phyloP scores from a whole-genome alignment of 2,113 vertebrate species.

The Ceyx melanurus region DNA sequence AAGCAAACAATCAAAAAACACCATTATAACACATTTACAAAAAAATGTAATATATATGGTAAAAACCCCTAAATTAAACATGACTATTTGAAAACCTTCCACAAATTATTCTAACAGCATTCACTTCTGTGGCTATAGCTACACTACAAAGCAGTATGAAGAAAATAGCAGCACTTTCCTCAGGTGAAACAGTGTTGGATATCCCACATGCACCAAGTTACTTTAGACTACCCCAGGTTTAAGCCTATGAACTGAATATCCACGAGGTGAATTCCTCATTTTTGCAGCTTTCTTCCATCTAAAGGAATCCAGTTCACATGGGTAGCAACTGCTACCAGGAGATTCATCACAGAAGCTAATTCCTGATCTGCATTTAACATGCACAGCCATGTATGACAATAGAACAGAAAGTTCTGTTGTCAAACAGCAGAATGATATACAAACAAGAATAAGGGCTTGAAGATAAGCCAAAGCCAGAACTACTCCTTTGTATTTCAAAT shows the following conservation, averaged over 20 bases:
- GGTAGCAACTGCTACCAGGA: neutral
- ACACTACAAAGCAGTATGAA: neutral
- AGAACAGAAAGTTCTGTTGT: neutral
- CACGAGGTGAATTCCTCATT: neutral
- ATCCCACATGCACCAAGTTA: neutral
- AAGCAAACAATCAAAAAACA: neutral
- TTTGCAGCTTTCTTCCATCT: neutral
- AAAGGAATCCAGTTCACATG: neutral
- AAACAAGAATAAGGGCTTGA: neutral
- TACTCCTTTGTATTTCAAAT: neutral
- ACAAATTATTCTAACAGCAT: neutral
- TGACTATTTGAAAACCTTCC: neutral
- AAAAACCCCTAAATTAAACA: neutral
- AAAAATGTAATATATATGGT: neutral
- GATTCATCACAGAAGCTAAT: neutral
- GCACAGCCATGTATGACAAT: neutral
- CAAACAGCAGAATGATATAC: rapidly evolving
- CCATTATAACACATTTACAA: neutral
- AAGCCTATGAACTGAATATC: neutral
- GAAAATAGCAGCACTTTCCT: neutral
- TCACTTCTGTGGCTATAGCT: neutral
- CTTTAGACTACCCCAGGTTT: neutral
- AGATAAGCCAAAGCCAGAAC: neutral
- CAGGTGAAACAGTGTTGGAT: neutral
- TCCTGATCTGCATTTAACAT: neutral